Percentiles rank a stretch among this genome's conserved stretches.
Conservation (phyloP, 1,140 invertebrate genomes). For the Microplitis demolitor region DNA sequence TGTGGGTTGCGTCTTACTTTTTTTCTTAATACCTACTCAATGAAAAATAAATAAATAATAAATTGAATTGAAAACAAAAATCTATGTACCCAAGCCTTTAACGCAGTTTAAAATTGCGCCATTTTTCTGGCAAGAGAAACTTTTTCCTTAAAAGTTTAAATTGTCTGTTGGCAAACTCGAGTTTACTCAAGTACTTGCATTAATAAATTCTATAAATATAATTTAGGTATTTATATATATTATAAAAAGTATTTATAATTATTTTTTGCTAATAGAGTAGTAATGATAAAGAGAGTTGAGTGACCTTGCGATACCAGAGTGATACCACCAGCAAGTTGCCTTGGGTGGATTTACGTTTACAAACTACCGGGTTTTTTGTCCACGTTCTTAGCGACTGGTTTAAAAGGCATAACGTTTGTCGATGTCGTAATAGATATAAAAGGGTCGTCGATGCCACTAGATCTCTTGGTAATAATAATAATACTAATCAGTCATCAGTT, state of each 20-base stretch:
- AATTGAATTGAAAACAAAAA: too few species aligned
- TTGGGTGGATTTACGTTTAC: slow-evolving; percentile 13
- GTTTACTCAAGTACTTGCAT: too few species aligned
- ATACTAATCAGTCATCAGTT: not conserved
- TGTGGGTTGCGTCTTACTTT: not conserved
- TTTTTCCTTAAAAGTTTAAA: too few species aligned
- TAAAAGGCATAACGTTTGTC: not conserved
- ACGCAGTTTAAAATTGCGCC: too few species aligned
- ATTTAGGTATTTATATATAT: too few species aligned
- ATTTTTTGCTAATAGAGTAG: too few species aligned
- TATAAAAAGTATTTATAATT: too few species aligned
- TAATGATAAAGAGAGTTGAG: slow-evolving; percentile 28
- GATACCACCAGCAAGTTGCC: too few species aligned
- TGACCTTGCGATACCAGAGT: slow-evolving; percentile 17
- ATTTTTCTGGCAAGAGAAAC: too few species aligned
- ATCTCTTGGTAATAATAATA: not conserved
- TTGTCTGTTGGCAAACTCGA: too few species aligned
- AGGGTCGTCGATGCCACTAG: slow-evolving; percentile 1
- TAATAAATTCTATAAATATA: too few species aligned
- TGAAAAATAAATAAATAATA: not conserved
- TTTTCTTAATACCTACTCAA: not conserved
- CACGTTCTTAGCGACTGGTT: not conserved
- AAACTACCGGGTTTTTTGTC: slow-evolving; percentile 40
- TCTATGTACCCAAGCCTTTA: not conserved
- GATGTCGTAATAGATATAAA: not conserved